Evolutionary conservation across 1,140 invertebrate genomes (phyloP).

Genomic region (Homarus americanus): DNA sequence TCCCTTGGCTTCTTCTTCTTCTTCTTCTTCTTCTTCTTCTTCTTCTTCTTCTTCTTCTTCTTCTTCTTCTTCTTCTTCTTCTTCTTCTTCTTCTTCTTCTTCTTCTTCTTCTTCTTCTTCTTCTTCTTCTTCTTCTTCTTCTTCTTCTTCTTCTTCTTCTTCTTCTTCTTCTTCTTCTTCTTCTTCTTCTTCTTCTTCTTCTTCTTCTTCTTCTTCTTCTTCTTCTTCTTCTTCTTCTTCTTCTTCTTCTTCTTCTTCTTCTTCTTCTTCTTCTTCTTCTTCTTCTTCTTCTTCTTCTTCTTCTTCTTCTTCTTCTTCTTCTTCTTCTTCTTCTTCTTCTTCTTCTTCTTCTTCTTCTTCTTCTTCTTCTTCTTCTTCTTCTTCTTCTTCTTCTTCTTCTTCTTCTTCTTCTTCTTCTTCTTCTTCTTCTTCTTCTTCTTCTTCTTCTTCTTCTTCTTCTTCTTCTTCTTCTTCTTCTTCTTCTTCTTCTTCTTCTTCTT

Average conservation of each 20-base stretch:
- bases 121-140: neutral
- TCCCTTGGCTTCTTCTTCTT: neutral
- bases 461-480: neutral
- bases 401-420: neutral
- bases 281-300: neutral
- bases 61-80: no score
- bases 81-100: neutral
- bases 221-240: neutral
- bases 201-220: neutral
- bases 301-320: slow-evolving; percentile 1
- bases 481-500: neutral
- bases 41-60: neutral
- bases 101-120: neutral
- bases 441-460: neutral
- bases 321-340: slow-evolving; percentile 9
- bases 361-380: neutral
- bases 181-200: neutral
- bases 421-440: neutral
- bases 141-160: neutral
- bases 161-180: neutral
- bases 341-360: neutral
- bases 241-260: neutral
- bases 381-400: neutral
- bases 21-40: neutral
- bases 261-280: neutral